A percentile compares a stretch with the other conserved stretches of the same genome.
Conservation (phyloP, 53 echinoderm and acorn worm species). For the Actinopyga echinites region DNA sequence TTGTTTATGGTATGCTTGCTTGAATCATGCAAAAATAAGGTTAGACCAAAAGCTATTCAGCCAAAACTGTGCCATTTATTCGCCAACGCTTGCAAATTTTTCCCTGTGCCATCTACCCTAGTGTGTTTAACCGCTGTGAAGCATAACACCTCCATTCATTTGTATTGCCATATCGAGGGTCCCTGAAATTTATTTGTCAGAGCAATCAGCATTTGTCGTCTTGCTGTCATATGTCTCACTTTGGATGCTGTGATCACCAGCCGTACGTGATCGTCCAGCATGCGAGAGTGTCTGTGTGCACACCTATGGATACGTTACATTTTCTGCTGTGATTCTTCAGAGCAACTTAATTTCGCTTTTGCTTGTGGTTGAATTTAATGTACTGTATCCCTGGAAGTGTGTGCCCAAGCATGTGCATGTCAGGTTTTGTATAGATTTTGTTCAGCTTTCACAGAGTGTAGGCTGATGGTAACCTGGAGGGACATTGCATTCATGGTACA, state of each 20-base stretch:
- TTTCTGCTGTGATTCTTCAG: constrained; percentile 1
- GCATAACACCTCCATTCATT: background rate
- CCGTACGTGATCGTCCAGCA: background rate
- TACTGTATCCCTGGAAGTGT: background rate
- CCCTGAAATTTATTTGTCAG: constrained; percentile 8
- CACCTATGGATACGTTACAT: background rate
- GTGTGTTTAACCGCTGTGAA: background rate
- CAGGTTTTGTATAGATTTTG: no score
- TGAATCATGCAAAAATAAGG: no score
- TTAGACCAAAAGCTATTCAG: no score
- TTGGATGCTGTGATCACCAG: background rate
- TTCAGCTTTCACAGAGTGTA: no score
- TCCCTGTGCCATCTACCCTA: background rate
- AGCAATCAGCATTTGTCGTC: background rate
- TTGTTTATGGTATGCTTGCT: no score
- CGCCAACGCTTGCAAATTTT: background rate
- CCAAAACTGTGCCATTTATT: no score
- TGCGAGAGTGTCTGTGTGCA: no score
- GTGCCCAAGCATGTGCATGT: no score
- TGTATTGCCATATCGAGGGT: background rate
- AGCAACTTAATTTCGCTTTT: background rate
- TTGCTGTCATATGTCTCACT: constrained; percentile 22
- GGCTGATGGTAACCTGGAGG: no score
- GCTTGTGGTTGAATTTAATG: background rate
- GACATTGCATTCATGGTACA: no score